Base-by-base conservation (phyloP, 2,888 invertebrate genomes). In the Cremastobaeus sp. region DNA sequence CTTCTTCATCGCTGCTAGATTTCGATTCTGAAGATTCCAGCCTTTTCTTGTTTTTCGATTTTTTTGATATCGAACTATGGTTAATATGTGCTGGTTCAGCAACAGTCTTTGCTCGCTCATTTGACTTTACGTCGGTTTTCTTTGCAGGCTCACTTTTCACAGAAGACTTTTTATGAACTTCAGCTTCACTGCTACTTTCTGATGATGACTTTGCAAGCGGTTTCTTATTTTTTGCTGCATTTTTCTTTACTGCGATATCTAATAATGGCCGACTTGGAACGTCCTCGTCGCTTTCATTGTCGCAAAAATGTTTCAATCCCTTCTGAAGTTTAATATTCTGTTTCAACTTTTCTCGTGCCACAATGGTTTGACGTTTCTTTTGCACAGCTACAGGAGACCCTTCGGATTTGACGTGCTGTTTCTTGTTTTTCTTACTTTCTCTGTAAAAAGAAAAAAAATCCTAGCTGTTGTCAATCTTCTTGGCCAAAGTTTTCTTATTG, bases 361-460 rank as follows among this genome's bases (percentile, higher is more conserved):
- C 17, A 5, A 57, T 34, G 3, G 47, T 64, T 9, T 25, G 15
- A 8, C n/a, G 28, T 20, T 34, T 41, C 14, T 20, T 14, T n/a
- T 59, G 12, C 25, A n/a, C n/a, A n/a, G n/a, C 20, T 32, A 1
- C n/a, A 0, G 2, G 5, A 17, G 21, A 35, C 28, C 14, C 25
- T 3, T 47, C 65, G 54, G 45, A 5, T 12, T 37, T 15, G 25
- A 14, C 34, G 25, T 25, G 21, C 20, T 12, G 65, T 55, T 48
- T 66, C 5, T 12, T 25, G 34, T 8, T 47, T 50, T 57, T 57
- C 30, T 68, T 55, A 39, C 41, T 52, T 45, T 35, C 11, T 65
- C 65, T 65, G 65, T n/a, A 60, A 65, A 65, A 54, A 45, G 28
- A 65, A 65, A 64, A n/a, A n/a, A n/a, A n/a, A n/a, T n/a, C n/a